Percentiles rank a stretch among this genome's conserved stretches.
These are phyloP conservation scores for Karalla daura DNA, from an alignment of 2,797 vertebrate genomes.

Conservation along the genomic window DNA sequence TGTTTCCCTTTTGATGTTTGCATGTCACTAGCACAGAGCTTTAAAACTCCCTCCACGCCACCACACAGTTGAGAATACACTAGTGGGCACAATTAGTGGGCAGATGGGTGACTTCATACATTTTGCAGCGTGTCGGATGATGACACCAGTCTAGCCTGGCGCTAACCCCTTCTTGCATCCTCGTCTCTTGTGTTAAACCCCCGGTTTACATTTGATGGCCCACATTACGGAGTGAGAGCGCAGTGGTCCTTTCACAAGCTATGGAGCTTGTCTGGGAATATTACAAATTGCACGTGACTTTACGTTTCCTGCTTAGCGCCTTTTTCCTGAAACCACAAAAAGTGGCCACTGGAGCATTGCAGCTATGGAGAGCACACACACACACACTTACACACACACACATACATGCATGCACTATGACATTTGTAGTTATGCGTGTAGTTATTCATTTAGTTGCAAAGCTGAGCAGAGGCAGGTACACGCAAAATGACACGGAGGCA, in stretches of 20 bases:
- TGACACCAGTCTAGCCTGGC: constrained; percentile 23
- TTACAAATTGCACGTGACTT: too few species aligned
- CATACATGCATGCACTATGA: too few species aligned
- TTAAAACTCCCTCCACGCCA: constrained; percentile 50
- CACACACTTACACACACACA: too few species aligned
- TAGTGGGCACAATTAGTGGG: constrained; percentile 21
- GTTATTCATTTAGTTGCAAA: too few species aligned
- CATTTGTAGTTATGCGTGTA: too few species aligned
- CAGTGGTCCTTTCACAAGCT: constrained; percentile 17
- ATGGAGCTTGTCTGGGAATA: neutral
- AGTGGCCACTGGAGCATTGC: too few species aligned
- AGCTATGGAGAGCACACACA: too few species aligned
- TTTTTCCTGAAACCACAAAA: too few species aligned
- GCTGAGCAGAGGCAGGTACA: too few species aligned
- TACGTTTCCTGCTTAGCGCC: too few species aligned
- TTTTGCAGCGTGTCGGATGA: constrained; percentile 21
- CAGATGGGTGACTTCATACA: constrained; percentile 39
- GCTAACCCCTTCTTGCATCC: constrained; percentile 5
- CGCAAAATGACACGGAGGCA: too few species aligned
- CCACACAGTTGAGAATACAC: constrained; percentile 50
- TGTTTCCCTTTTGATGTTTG: constrained; percentile 68
- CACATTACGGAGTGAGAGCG: too few species aligned
- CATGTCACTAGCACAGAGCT: constrained; percentile 26
- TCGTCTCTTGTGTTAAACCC: neutral
- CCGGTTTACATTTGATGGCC: constrained; percentile 19